Evolutionary conservation across 2,113 vertebrate species (phyloP).

Genomic region (Atherinomorus stipes): DNA sequence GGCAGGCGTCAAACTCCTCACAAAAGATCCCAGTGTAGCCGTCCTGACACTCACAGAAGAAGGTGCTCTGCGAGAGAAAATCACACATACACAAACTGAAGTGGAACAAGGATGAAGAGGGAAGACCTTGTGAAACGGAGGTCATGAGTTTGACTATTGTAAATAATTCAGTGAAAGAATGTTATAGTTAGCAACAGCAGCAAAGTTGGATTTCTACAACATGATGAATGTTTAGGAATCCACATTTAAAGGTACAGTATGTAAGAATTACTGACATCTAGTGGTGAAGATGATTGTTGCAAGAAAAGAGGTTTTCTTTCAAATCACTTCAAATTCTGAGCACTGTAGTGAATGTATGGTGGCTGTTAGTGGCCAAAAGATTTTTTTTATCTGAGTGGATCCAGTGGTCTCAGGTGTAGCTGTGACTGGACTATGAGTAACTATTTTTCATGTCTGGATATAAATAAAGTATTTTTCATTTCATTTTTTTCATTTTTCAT

Average conservation of each 20-base stretch:
- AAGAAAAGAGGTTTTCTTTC: too few species aligned
- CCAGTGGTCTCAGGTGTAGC: too few species aligned
- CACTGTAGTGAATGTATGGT: too few species aligned
- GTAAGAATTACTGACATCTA: too few species aligned
- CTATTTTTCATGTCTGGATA: too few species aligned
- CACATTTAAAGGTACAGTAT: not conserved
- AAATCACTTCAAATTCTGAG: too few species aligned
- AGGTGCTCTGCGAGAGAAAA: constrained; percentile 83
- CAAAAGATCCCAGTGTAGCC: constrained; percentile 89
- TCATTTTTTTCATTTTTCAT: too few species aligned
- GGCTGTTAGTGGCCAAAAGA: too few species aligned
- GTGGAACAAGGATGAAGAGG: not conserved
- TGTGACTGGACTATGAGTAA: too few species aligned
- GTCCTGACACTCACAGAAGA: constrained; percentile 91
- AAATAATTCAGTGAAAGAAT: constrained; percentile 33
- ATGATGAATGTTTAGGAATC: not conserved
- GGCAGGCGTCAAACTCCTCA: constrained; percentile 95
- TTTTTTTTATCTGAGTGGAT: too few species aligned
- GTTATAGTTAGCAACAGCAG: constrained; percentile 11
- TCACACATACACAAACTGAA: not conserved
- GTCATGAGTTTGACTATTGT: constrained; percentile 23
- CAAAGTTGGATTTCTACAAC: constrained; percentile 18
- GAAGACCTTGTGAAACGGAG: constrained; percentile 15
- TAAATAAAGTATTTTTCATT: too few species aligned
- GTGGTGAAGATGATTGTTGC: too few species aligned